Conservation (phyloP, 2,888 invertebrate genomes). For the Nymphalis c-album region DNA sequence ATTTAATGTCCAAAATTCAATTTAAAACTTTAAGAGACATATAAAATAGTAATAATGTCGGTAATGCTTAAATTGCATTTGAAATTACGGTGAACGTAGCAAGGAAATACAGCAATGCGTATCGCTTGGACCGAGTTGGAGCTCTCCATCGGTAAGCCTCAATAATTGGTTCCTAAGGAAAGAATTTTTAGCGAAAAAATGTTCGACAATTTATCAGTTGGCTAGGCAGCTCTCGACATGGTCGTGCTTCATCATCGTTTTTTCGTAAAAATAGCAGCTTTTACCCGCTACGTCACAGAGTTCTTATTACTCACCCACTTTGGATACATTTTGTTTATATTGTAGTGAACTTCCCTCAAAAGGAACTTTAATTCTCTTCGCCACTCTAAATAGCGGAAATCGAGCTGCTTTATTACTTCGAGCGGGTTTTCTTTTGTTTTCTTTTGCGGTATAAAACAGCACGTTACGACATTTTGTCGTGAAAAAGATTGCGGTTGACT, state of each 20-base stretch:
- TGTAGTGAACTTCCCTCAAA: constrained; percentile 65
- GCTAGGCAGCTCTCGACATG: constrained; percentile 59
- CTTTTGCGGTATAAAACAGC: constrained; percentile 67
- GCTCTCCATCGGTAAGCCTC: constrained; percentile 58
- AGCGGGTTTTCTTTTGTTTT: constrained; percentile 67
- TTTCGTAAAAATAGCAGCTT: constrained; percentile 64
- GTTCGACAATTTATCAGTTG: constrained; percentile 73
- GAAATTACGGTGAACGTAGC: constrained; percentile 2
- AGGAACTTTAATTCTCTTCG: constrained; percentile 71
- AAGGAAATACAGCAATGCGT: constrained; percentile 4
- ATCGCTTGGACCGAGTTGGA: neutral
- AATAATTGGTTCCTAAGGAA: constrained; percentile 68
- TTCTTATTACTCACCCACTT: constrained; percentile 67
- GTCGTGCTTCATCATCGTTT: constrained; percentile 76
- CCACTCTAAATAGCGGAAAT: constrained; percentile 67
- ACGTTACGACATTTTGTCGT: constrained; percentile 62
- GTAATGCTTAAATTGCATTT: constrained; percentile 9
- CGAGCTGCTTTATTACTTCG: constrained; percentile 68
- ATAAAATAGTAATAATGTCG: constrained; percentile 1
- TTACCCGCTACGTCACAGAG: constrained; percentile 59
- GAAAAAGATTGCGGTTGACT: constrained; percentile 53
- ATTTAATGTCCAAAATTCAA: neutral
- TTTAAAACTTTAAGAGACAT: neutral
- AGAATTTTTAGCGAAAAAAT: constrained; percentile 72
- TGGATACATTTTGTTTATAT: constrained; percentile 65